phyloP scores from a whole-genome alignment of 2,797 vertebrate species.

The Spheniscus humboldti region DNA sequence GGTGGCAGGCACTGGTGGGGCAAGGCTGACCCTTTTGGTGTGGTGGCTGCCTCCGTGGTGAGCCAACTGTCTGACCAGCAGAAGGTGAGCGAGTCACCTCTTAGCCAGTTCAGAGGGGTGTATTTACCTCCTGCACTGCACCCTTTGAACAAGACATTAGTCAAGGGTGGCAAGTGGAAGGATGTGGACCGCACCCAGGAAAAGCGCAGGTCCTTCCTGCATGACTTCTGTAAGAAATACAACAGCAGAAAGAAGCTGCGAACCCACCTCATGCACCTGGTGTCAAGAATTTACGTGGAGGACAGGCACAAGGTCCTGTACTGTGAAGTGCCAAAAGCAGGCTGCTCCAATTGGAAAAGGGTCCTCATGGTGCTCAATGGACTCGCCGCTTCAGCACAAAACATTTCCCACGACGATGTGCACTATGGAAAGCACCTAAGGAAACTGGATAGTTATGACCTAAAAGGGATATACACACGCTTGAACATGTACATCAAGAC shows the following conservation, averaged over 20 bases:
- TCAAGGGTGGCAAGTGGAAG: conserved; percentile 56
- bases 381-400: conserved; percentile 59
- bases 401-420: conserved; percentile 76
- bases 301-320: conserved; percentile 78
- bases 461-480: conserved; percentile 67
- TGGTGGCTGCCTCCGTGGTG: background rate
- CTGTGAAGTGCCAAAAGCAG: conserved; percentile 78
- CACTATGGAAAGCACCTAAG: conserved; percentile 77
- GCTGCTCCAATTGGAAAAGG: conserved; percentile 81
- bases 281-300: conserved; percentile 78
- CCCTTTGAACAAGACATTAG: conserved; percentile 54
- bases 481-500: conserved; percentile 74
- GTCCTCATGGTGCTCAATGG: conserved; percentile 77
- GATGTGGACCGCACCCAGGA: conserved; percentile 51
- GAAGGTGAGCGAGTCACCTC: background rate
- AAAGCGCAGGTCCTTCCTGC: conserved; percentile 68
- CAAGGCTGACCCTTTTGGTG: background rate
- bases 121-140: conserved; percentile 13
- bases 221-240: conserved; percentile 71
- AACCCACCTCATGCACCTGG: conserved; percentile 56
- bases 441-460: conserved; percentile 73
- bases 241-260: conserved; percentile 21
- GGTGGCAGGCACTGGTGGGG: background rate
- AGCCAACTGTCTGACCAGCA: conserved; percentile 9
- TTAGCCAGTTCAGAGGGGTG: conserved; percentile 34